Evolutionary conservation across 2,888 invertebrate species (phyloP), one percentile per base, ranked within the genome.

Genomic region (Lepidonotus clava): DNA sequence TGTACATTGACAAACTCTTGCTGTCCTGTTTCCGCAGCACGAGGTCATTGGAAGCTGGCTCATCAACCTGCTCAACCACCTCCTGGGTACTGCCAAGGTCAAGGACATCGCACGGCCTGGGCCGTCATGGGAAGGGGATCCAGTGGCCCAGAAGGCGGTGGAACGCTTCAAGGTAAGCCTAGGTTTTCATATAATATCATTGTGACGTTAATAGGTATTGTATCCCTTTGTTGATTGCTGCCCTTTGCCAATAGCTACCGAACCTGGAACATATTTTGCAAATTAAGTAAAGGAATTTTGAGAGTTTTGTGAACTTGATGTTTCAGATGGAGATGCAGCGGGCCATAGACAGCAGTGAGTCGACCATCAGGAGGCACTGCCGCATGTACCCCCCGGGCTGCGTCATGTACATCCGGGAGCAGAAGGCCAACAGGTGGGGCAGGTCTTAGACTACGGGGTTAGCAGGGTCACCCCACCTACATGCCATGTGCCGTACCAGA

Each of bases 321-420:
- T 80, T 28, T 85, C 36, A 85, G 85, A 71, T 71, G 46, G 71
- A 85, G 5, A 85, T 85, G 76, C 85, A 85, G 51, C 24, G 67
- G 14, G 85, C 76, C 32, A 85, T 85, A 46, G 46, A 85, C 32
- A 85, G 76, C 51, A 71, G 71, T 5, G 51, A 41, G 46, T 32
- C 14, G 34, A 71, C 56, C 14, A 61, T 28, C 0, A 28, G 38
- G 1, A 84, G 77, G 21, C 36, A 76, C 14, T 32, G 36, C 28
- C 53, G 67, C 18, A 71, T 88, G 61, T 87, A 86, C 51, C 85
- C 84, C 18, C 88, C 88, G n/a, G 88, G 88, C 18, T 84, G 84
- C 36, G 67, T 88, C 36, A 83, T 88, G 86, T 87, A 85, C 66
- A 61, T 88, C 11, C 56, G 80, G 38, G 86, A 80, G 24, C 46